These are phyloP conservation scores for Megamerina dolium DNA, from an alignment of 2,888 invertebrate species.

Conservation along the genomic window DNA sequence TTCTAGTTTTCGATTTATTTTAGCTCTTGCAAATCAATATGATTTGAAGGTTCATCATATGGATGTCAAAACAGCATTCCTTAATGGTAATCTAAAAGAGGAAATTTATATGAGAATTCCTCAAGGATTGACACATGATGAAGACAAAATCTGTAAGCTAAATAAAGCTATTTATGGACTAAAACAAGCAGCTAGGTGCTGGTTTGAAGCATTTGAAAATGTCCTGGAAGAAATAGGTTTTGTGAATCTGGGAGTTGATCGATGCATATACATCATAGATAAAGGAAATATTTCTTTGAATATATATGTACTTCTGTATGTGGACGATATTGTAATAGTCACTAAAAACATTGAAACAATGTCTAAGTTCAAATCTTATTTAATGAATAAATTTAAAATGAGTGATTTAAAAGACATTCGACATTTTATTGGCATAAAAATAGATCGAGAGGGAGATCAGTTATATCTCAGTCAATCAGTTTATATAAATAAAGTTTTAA, in stretches of 20 bases:
- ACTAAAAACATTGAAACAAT: slow-evolving; percentile 17
- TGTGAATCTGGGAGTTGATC: slow-evolving; percentile 14
- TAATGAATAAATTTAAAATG: no score
- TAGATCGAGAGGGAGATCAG: no score
- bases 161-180: slow-evolving; percentile 21
- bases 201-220: no score
- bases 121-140: slow-evolving; percentile 13
- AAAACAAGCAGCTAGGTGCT: slow-evolving; percentile 16
- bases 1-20: slow-evolving; percentile 12
- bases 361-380: slow-evolving; percentile 13
- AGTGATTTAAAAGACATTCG: no score
- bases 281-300: slow-evolving; percentile 22
- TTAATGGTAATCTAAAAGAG: no score
- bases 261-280: slow-evolving; percentile 20
- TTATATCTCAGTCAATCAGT: no score
- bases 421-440: no score
- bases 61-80: slow-evolving; percentile 20
- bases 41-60: slow-evolving; percentile 21
- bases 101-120: slow-evolving; percentile 21
- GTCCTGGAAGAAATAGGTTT: slow-evolving; percentile 16
- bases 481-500: no score
- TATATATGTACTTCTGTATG: slow-evolving; percentile 21
- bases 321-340: slow-evolving; percentile 24
- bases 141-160: slow-evolving; percentile 17
- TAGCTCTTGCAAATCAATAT: slow-evolving; percentile 18